phyloP scores from a whole-genome alignment of 2,113 vertebrate species.

The Aythya baeri region DNA sequence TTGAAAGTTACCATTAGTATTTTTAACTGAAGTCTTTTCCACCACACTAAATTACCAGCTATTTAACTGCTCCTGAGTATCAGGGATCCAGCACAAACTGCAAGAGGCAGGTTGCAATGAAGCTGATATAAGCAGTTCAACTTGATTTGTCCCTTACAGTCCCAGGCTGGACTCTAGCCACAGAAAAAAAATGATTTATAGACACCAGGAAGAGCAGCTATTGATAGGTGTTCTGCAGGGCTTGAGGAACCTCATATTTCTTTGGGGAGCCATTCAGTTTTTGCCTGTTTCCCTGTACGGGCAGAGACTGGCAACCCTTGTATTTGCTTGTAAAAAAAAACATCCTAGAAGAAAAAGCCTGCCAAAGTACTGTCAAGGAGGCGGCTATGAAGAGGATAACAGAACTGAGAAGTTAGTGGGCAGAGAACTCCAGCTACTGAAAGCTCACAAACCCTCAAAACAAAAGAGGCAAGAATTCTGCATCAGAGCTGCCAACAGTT shows the following conservation, averaged over 20 bases:
- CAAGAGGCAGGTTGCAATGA: constrained; percentile 10
- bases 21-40: constrained; percentile 21
- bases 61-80: constrained; percentile 43
- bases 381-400: no score
- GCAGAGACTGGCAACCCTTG: background rate
- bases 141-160: background rate
- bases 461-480: background rate
- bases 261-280: background rate
- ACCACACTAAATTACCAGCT: constrained; percentile 11
- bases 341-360: background rate
- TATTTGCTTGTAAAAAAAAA: background rate
- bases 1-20: constrained; percentile 17
- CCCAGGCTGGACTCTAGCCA: constrained; percentile 11
- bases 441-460: background rate
- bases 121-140: background rate
- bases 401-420: background rate
- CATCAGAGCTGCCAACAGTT: background rate
- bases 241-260: background rate
- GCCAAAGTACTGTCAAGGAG: background rate
- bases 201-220: background rate
- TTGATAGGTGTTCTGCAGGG: background rate
- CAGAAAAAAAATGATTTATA: background rate
- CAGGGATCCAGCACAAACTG: background rate
- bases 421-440: background rate
- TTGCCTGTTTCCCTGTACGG: background rate